Conservation (phyloP, 2,888 invertebrate species). For the Ephialtes manifestator region DNA sequence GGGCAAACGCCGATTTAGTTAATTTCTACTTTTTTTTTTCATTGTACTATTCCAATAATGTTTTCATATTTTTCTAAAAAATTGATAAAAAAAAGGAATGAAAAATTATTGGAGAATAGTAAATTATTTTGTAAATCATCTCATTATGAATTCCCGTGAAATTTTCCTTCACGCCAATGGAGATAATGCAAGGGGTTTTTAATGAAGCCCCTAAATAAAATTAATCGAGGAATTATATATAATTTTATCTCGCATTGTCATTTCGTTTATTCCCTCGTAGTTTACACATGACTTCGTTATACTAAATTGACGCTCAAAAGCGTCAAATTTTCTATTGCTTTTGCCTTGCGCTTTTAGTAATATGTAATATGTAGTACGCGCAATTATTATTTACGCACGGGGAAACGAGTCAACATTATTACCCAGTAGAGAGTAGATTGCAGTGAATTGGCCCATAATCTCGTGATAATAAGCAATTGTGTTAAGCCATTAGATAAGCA, state of each 20-base stretch:
- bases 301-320: too few species aligned
- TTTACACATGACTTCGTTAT: neutral
- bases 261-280: neutral
- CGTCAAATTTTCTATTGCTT: constrained; percentile 9
- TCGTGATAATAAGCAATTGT: constrained; percentile 38
- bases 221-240: neutral
- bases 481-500: constrained; percentile 30
- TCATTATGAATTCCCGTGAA: too few species aligned
- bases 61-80: too few species aligned
- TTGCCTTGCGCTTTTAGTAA: constrained; percentile 2
- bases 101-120: too few species aligned
- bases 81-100: too few species aligned
- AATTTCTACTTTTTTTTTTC: too few species aligned
- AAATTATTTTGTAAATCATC: too few species aligned
- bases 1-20: too few species aligned
- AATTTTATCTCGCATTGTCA: neutral
- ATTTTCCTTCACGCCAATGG: neutral
- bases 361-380: constrained; percentile 2
- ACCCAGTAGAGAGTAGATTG: neutral
- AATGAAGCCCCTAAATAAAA: too few species aligned
- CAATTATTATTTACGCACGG: neutral
- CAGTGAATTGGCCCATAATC: constrained; percentile 23
- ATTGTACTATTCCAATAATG: too few species aligned
- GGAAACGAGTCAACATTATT: constrained; percentile 11
- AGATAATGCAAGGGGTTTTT: too few species aligned